Conservation (phyloP, 2,113 vertebrate species). For the Phodopus roborovskii region DNA sequence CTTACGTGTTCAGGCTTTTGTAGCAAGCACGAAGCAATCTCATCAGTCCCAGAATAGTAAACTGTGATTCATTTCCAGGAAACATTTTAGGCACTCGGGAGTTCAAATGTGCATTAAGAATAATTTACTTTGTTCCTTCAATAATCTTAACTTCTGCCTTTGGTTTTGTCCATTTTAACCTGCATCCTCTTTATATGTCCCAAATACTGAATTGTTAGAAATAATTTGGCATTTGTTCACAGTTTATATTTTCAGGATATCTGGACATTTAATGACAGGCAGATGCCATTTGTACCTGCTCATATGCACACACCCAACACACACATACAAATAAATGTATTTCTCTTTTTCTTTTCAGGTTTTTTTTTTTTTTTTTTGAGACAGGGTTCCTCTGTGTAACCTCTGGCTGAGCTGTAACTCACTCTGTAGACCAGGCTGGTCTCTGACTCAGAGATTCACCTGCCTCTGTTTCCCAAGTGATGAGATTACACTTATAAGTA, state of each 20-base stretch:
- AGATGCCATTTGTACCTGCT: background rate
- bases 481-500: background rate
- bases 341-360: background rate
- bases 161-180: constrained; percentile 17
- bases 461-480: background rate
- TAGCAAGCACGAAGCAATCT: background rate
- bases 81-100: background rate
- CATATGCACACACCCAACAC: background rate
- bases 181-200: background rate
- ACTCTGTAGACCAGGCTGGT: no score
- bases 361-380: no score
- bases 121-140: background rate
- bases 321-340: background rate
- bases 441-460: background rate
- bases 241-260: background rate
- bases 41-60: background rate
- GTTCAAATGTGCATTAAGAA: background rate
- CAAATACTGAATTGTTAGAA: constrained; percentile 16
- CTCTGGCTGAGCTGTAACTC: no score
- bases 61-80: background rate
- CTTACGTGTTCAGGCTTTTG: background rate
- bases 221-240: constrained; percentile 40
- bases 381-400: no score
- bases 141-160: background rate
- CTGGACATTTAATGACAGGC: background rate